A percentile compares a stretch with the other conserved stretches of the same genome.
Evolutionary conservation across 2,888 invertebrate genomes (phyloP).

Genomic region (Drosophila borborema): DNA sequence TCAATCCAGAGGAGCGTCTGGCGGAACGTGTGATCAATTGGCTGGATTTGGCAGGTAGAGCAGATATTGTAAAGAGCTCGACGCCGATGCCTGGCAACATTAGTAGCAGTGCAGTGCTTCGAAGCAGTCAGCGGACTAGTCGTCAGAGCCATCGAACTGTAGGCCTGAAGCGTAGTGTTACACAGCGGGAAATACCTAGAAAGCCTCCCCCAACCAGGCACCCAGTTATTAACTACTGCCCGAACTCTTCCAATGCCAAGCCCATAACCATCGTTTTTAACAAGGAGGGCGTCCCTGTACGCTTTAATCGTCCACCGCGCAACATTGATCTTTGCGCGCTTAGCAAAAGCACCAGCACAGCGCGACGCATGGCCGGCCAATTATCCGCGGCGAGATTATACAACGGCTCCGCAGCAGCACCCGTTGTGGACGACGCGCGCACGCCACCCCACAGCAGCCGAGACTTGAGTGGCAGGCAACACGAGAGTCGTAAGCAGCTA

Average conservation of each 20-base stretch:
- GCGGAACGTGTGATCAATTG: slow-evolving; percentile 92
- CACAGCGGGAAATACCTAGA: slow-evolving; percentile 43
- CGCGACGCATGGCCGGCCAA: slow-evolving; percentile 74
- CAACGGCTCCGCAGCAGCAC: slow-evolving; percentile 48
- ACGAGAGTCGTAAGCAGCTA: slow-evolving; percentile 87
- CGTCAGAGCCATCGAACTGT: slow-evolving; percentile 41
- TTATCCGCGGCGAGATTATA: slow-evolving; percentile 81
- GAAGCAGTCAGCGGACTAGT: slow-evolving; percentile 39
- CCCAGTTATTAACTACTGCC: slow-evolving; percentile 19
- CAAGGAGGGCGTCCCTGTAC: slow-evolving; percentile 83
- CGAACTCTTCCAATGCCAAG: slow-evolving; percentile 73
- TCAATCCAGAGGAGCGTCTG: slow-evolving; percentile 84
- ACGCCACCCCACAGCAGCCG: slow-evolving; percentile 70
- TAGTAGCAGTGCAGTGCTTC: slow-evolving; percentile 35
- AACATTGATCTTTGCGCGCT: slow-evolving; percentile 82
- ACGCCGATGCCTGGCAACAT: slow-evolving; percentile 37
- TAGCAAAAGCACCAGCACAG: slow-evolving; percentile 72
- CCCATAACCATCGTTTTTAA: slow-evolving; percentile 84
- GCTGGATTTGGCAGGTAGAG: slow-evolving; percentile 90
- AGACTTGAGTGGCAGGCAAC: slow-evolving; percentile 29
- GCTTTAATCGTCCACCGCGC: slow-evolving; percentile 82
- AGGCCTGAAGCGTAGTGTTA: slow-evolving; percentile 42
- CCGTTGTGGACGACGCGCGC: slow-evolving; percentile 42
- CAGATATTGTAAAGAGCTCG: slow-evolving; percentile 70
- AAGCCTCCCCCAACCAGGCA: slow-evolving; percentile 36